Evolutionary conservation across 2,888 invertebrate genomes (phyloP).

Genomic region (Eupithecia subfuscata): DNA sequence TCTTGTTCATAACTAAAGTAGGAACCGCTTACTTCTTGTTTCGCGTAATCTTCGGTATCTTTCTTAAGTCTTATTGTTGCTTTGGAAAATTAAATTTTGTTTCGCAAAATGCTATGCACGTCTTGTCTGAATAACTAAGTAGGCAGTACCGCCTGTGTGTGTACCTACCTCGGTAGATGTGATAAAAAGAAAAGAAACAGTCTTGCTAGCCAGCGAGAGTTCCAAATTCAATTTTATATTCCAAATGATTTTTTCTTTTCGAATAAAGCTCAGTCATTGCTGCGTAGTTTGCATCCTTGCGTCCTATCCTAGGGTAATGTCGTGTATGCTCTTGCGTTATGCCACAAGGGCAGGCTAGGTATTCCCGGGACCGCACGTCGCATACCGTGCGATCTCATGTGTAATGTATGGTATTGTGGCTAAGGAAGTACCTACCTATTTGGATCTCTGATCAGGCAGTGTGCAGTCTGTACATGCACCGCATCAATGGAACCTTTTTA

Average conservation of each 20-base stretch:
- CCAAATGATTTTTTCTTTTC: not conserved
- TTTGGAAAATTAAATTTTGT: conserved; percentile 15
- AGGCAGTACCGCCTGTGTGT: not conserved
- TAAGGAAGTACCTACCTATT: not conserved
- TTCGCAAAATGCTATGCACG: conserved; percentile 4
- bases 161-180: not conserved
- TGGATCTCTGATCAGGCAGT: not conserved
- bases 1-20: conserved; percentile 35
- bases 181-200: not conserved
- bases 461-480: not conserved
- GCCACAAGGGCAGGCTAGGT: conserved; percentile 16
- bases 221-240: not conserved
- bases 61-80: conserved; percentile 17
- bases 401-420: conserved; percentile 11
- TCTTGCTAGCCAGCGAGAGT: not conserved
- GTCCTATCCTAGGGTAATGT: not conserved
- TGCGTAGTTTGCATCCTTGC: not conserved
- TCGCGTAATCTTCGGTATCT: conserved; percentile 21
- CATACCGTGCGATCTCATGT: conserved; percentile 27
- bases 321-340: conserved; percentile 9
- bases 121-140: not conserved
- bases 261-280: not conserved
- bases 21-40: conserved; percentile 21
- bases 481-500: not conserved
- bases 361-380: conserved; percentile 22